A percentile compares a stretch with the other conserved stretches of the same genome.
Conservation (phyloP, 2,888 invertebrate genomes). For the Pammene fasciana region DNA sequence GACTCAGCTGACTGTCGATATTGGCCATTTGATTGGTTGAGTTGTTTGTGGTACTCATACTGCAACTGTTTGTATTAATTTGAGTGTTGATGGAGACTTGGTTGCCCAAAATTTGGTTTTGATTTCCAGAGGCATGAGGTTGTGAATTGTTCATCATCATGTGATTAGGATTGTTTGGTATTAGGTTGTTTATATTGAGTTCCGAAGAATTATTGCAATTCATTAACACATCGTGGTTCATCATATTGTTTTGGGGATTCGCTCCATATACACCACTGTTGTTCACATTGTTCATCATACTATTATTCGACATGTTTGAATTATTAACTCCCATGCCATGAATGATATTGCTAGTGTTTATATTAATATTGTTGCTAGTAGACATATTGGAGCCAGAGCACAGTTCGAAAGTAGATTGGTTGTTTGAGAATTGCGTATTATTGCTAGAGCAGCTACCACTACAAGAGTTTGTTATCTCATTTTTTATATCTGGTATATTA, state of each 20-base stretch:
- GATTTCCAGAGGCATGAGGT: conserved; percentile 62
- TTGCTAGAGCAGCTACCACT: conserved; percentile 75
- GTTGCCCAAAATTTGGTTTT: conserved; percentile 66
- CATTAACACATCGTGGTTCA: conserved; percentile 75
- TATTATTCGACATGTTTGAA: conserved; percentile 67
- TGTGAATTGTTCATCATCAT: conserved; percentile 76
- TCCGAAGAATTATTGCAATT: conserved; percentile 72
- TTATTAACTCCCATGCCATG: conserved; percentile 73
- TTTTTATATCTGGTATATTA: conserved; percentile 78
- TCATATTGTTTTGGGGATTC: conserved; percentile 63
- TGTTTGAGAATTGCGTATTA: conserved; percentile 66
- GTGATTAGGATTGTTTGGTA: conserved; percentile 67
- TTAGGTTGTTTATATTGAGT: conserved; percentile 68
- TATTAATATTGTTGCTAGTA: conserved; percentile 64
- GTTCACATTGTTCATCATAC: conserved; percentile 72
- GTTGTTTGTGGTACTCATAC: conserved; percentile 66
- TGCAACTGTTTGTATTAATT: conserved; percentile 76
- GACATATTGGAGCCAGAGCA: conserved; percentile 66
- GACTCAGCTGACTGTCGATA: conserved; percentile 69
- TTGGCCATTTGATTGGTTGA: conserved; percentile 63
- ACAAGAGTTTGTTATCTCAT: conserved; percentile 76
- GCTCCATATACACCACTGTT: conserved; percentile 67
- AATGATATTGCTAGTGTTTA: conserved; percentile 69
- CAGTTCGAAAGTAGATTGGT: conserved; percentile 71
- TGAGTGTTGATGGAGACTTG: conserved; percentile 66